Evolutionary conservation across 2,888 invertebrate genomes (phyloP), one percentile per base, ranked within the genome.

Genomic region (Yponomeuta cagnagella): DNA sequence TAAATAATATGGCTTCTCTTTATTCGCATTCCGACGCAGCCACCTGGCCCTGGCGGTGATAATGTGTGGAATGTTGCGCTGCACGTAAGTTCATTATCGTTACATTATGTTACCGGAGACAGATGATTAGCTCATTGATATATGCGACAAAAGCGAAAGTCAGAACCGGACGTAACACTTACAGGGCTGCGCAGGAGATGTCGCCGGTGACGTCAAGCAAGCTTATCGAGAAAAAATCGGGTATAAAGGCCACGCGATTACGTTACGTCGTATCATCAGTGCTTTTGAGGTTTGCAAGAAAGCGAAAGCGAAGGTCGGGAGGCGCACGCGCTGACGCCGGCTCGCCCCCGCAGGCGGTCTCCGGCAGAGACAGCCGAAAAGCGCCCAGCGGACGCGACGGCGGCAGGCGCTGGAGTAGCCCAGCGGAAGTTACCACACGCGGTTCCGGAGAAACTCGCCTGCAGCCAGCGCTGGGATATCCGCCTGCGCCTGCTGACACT

Each of bases 261-360:
- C 12, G 1, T 58, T 15, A 5, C 15, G 15, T 58, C 15, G 52
- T 15, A 43, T 43, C 43, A 43, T 43, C 43, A 43, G 43, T 9
- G 63, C 3, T 63, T 48, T 10, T 70, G 69, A 72, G 71, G 73
- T 74, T 73, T 73, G 64, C 68, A 72, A 72, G 77, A 80, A 80
- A 80, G 80, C 80, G 81, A 82, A 82, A 82, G 82, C 80, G 80
- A 82, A 82, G 82, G 81, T 80, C 81, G 77, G 78, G 58, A 43
- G 43, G 43, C 43, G 43, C 43, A 43, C 8, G 43, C 43, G 43
- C 43, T 43, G 31, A 31, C 30, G 43, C 43, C 0, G 43, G 43
- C 43, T 43, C 43, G 43, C 43, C 5, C 43, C 43, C 43, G 43
- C 43, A 43, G 43, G 43, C 43, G 43, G 9, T 43, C 43, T 43